These are phyloP conservation scores for Littorina saxatilis DNA, from an alignment of 1,140 invertebrate genomes.

Conservation along the genomic window DNA sequence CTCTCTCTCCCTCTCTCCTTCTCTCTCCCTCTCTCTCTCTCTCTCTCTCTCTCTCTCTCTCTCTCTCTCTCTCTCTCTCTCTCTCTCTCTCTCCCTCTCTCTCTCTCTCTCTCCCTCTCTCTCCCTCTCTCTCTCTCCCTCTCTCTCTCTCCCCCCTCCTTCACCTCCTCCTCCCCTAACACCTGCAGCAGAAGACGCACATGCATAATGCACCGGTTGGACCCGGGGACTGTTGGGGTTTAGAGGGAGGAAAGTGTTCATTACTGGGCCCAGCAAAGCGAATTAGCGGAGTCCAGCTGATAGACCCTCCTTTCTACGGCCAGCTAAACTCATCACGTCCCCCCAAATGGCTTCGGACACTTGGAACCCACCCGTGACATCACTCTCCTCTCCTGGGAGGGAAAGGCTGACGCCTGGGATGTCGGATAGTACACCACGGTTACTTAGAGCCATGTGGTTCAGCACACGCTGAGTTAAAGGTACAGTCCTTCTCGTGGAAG, in stretches of 20 bases:
- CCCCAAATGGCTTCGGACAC: neutral
- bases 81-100: too few species aligned
- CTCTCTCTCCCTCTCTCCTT: neutral
- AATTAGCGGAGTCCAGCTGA: neutral
- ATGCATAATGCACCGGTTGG: too few species aligned
- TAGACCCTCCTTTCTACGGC: neutral
- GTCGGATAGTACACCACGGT: neutral
- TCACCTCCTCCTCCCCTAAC: neutral
- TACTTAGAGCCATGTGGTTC: too few species aligned
- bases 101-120: constrained; percentile 5
- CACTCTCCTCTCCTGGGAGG: neutral
- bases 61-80: too few species aligned
- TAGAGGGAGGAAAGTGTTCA: neutral
- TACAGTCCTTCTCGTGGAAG: too few species aligned
- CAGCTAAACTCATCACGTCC: neutral
- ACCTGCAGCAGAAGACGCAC: neutral
- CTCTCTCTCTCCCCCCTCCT: constrained; percentile 1
- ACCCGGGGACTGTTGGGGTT: too few species aligned
- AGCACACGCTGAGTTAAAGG: too few species aligned
- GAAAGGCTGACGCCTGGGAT: too few species aligned
- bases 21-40: constrained; percentile 1
- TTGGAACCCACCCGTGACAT: neutral
- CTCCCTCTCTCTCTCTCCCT: neutral
- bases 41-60: neutral
- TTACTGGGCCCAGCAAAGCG: neutral